These are phyloP conservation scores for Pentalonia nigronervosa DNA, from an alignment of 1,140 invertebrate species.

Conservation along the genomic window DNA sequence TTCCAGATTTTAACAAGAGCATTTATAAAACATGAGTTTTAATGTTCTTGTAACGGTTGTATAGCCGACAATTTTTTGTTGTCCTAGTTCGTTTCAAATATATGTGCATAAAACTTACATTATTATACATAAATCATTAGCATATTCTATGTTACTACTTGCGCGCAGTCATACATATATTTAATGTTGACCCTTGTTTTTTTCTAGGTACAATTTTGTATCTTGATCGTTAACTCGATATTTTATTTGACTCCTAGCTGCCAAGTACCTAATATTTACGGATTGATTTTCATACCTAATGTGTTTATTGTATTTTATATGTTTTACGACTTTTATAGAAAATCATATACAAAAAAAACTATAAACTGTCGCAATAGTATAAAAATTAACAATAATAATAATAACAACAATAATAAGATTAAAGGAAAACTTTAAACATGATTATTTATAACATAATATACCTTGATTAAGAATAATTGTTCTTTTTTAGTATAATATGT, in stretches of 20 bases:
- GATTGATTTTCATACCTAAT: conserved; percentile 70
- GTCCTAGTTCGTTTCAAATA: conserved; percentile 72
- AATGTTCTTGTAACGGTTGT: conserved; percentile 33
- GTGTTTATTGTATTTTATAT: conserved; percentile 73
- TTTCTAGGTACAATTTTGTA: conserved; percentile 72
- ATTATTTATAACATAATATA: not conserved
- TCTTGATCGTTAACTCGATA: conserved; percentile 69
- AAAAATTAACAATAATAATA: conserved; percentile 26
- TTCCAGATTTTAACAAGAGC: not conserved
- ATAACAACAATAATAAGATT: conserved; percentile 27
- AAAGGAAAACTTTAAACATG: conserved; percentile 30
- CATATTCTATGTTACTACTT: conserved; percentile 25
- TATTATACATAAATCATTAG: not conserved
- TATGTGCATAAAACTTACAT: conserved; percentile 69
- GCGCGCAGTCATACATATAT: not conserved
- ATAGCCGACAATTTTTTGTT: conserved; percentile 62
- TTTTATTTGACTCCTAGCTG: conserved; percentile 69
- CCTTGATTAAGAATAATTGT: not conserved
- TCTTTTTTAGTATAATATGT: not conserved
- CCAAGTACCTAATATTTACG: conserved; percentile 66
- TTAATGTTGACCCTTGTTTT: conserved; percentile 48
- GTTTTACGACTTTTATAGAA: conserved; percentile 74
- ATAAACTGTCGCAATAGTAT: not conserved
- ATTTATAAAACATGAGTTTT: conserved; percentile 14
- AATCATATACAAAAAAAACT: conserved; percentile 64